Percentiles rank a stretch among this genome's conserved stretches.
Evolutionary conservation across 2,113 vertebrate genomes (phyloP).

Genomic region (Rhagologus leucostigma): DNA sequence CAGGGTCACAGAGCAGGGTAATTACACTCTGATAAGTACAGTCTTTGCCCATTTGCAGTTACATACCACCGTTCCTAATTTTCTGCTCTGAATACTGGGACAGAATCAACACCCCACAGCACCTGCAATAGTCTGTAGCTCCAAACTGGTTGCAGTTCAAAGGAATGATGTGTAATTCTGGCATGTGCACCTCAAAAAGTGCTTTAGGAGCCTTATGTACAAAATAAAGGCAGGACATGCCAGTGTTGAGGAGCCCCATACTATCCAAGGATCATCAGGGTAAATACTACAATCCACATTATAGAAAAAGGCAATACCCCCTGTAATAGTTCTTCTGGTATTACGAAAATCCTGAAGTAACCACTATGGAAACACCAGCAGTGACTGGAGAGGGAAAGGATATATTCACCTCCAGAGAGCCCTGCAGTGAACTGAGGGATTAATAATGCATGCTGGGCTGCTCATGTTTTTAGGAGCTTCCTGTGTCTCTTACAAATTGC

Average conservation of each 20-base stretch:
- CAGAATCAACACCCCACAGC: background rate
- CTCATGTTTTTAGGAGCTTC: background rate
- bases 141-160: background rate
- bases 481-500: rapidly evolving
- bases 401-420: background rate
- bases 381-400: background rate
- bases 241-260: background rate
- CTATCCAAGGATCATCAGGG: no score
- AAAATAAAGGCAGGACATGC: rapidly evolving
- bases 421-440: background rate
- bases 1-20: conserved; percentile 51
- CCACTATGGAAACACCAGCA: background rate
- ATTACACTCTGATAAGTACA: conserved; percentile 38
- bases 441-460: background rate
- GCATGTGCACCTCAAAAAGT: background rate
- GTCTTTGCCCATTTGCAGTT: conserved; percentile 15
- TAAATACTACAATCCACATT: background rate
- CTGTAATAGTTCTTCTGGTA: background rate
- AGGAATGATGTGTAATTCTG: background rate
- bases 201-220: background rate
- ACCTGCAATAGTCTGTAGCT: background rate
- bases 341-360: background rate
- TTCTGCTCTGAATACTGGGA: background rate
- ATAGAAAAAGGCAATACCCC: background rate
- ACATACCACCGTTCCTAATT: background rate